phyloP scores from a whole-genome alignment of 2,797 vertebrate species.

The Paratrypauchen microcephalus region DNA sequence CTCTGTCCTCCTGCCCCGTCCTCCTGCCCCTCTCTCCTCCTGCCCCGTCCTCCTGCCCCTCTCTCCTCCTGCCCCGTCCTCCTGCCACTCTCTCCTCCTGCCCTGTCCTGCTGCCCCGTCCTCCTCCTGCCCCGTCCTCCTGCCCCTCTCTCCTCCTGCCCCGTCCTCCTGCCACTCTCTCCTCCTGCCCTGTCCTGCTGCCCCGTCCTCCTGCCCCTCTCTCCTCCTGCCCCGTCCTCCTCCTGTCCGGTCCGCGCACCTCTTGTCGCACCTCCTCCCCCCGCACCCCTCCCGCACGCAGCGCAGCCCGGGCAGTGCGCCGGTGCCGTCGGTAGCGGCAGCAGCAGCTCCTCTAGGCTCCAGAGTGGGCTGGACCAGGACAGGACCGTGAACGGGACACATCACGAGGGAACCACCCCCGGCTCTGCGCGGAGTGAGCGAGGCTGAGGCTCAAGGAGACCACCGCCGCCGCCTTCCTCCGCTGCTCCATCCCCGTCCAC shows the following conservation, averaged over 20 bases:
- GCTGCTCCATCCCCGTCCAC: neutral
- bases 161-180: constrained; percentile 6
- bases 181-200: too few relatives aligned
- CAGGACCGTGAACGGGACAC: constrained; percentile 24
- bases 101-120: neutral
- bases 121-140: constrained; percentile 2
- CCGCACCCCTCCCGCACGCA: constrained; percentile 21
- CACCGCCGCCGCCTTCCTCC: constrained; percentile 3
- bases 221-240: too few relatives aligned
- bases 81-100: too few relatives aligned
- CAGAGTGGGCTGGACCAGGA: constrained; percentile 3
- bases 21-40: constrained; percentile 37
- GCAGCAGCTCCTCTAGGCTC: too few relatives aligned
- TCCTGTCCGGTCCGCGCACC: constrained; percentile 20
- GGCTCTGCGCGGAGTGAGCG: constrained; percentile 2
- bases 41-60: constrained; percentile 10
- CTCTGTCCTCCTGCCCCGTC: constrained; percentile 1
- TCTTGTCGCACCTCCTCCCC: constrained; percentile 38
- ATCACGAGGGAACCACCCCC: constrained; percentile 18
- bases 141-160: constrained; percentile 38
- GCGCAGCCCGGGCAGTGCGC: constrained; percentile 15
- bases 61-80: too few relatives aligned
- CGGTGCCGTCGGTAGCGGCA: too few relatives aligned
- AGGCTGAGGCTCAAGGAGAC: constrained; percentile 39
- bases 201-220: too few relatives aligned